Evolutionary conservation across 2,888 invertebrate species (phyloP).

Genomic region (Trichogramma evanescens): DNA sequence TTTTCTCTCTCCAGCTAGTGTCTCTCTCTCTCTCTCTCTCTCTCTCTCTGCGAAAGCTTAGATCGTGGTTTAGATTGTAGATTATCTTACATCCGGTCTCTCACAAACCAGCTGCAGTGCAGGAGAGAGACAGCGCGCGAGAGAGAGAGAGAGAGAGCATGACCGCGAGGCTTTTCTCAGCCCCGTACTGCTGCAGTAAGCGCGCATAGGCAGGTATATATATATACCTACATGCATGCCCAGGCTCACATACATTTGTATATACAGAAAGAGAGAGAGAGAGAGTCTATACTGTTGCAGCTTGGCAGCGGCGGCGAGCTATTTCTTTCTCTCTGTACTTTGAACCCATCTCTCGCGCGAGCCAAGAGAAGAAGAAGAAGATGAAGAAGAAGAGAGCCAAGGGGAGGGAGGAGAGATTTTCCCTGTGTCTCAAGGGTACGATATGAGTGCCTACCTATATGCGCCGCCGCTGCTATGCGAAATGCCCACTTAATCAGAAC

Average conservation of each 20-base stretch:
- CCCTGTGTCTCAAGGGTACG: conserved; percentile 21
- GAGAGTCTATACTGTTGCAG: too few relatives aligned
- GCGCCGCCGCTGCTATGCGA: background rate
- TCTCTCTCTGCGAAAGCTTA: background rate
- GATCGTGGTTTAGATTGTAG: conserved; percentile 23
- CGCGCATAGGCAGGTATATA: background rate
- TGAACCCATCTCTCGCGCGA: conserved; percentile 2
- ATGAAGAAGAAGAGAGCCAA: background rate
- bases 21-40: too few relatives aligned
- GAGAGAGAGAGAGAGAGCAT: background rate
- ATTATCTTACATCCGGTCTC: conserved; percentile 22
- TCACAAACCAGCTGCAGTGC: conserved; percentile 5
- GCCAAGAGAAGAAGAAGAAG: background rate
- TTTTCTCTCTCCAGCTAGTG: too few relatives aligned
- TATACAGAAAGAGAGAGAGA: too few relatives aligned
- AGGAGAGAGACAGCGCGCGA: background rate
- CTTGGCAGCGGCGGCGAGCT: too few relatives aligned
- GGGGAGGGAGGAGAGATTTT: background rate
- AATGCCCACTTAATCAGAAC: conserved; percentile 19
- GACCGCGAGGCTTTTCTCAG: conserved; percentile 19
- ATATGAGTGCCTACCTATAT: conserved; percentile 5
- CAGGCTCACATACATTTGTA: too few relatives aligned
- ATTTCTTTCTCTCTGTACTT: conserved; percentile 4
- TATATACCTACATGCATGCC: background rate
- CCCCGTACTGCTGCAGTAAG: background rate